phyloP scores from a whole-genome alignment of 2,113 vertebrate species.

The Oceanodroma tethys region DNA sequence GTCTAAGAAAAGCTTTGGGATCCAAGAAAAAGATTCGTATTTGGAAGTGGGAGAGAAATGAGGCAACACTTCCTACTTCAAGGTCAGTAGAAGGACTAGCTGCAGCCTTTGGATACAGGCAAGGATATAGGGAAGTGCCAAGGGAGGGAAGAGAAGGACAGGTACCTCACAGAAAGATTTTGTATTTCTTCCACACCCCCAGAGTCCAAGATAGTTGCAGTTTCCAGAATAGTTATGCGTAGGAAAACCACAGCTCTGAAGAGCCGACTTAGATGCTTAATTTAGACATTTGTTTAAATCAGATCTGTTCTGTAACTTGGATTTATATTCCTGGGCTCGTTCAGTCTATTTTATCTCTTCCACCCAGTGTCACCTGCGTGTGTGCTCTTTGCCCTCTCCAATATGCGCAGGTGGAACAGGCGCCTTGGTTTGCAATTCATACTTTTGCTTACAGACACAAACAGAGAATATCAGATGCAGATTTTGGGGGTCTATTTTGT shows the following conservation, averaged over 20 bases:
- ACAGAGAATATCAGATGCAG: background rate
- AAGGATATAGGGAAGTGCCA: background rate
- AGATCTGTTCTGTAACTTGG: background rate
- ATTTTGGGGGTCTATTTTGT: background rate
- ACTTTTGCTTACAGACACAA: background rate
- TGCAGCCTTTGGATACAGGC: background rate
- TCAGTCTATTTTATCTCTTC: background rate
- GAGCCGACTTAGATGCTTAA: slow-evolving; percentile 20
- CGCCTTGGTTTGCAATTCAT: background rate
- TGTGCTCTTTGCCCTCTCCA: background rate
- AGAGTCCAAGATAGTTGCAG: slow-evolving; percentile 55
- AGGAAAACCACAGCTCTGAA: slow-evolving; percentile 34
- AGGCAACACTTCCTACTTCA: background rate
- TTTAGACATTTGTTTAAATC: slow-evolving; percentile 7
- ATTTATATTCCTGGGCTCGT: background rate
- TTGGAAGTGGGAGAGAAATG: background rate
- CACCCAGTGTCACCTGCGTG: background rate
- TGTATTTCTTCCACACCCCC: slow-evolving; percentile 15
- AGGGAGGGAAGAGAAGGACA: slow-evolving; percentile 15
- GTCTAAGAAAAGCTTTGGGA: background rate
- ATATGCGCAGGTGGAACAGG: background rate
- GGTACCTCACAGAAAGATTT: background rate
- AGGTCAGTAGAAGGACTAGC: slow-evolving; percentile 2
- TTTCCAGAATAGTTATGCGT: slow-evolving; percentile 41
- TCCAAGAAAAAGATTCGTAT: background rate